Conservation (phyloP, 2,113 vertebrate species). For the Engystomops pustulosus region DNA sequence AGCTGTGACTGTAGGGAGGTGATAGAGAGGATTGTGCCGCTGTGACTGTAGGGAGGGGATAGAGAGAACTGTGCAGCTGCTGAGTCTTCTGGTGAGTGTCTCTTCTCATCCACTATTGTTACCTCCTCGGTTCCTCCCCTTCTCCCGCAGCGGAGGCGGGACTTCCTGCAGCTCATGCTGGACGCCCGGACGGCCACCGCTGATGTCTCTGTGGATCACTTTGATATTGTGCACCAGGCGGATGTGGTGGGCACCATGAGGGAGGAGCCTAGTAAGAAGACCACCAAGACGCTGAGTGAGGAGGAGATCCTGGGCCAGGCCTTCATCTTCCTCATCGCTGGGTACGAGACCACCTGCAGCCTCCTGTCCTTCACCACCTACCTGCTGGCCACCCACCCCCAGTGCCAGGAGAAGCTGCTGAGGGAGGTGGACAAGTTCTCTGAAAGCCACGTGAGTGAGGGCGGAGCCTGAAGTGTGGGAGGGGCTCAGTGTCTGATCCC, state of each 20-base stretch:
- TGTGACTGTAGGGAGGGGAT: too few relatives aligned
- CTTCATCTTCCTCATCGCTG: constrained; percentile 88
- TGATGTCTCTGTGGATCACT: constrained; percentile 66
- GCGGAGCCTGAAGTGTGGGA: too few relatives aligned
- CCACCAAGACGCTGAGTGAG: constrained; percentile 74
- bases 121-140: too few relatives aligned
- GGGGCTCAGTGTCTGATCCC: too few relatives aligned
- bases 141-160: constrained; percentile 86
- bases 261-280: constrained; percentile 13
- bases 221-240: constrained; percentile 67
- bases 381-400: constrained; percentile 83
- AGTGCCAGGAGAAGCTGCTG: constrained; percentile 83
- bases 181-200: constrained; percentile 71
- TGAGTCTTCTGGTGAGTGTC: too few relatives aligned
- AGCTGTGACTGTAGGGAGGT: too few relatives aligned
- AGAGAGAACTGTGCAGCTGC: too few relatives aligned
- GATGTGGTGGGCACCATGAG: constrained; percentile 47
- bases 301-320: constrained; percentile 92
- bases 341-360: constrained; percentile 88
- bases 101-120: too few relatives aligned
- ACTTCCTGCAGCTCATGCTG: constrained; percentile 92
- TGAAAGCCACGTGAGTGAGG: constrained; percentile 80
- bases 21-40: too few relatives aligned
- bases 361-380: constrained; percentile 86
- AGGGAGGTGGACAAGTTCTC: constrained; percentile 84